These are phyloP conservation scores for Mus caroli DNA, from an alignment of 2,797 vertebrate species.

Conservation along the genomic window DNA sequence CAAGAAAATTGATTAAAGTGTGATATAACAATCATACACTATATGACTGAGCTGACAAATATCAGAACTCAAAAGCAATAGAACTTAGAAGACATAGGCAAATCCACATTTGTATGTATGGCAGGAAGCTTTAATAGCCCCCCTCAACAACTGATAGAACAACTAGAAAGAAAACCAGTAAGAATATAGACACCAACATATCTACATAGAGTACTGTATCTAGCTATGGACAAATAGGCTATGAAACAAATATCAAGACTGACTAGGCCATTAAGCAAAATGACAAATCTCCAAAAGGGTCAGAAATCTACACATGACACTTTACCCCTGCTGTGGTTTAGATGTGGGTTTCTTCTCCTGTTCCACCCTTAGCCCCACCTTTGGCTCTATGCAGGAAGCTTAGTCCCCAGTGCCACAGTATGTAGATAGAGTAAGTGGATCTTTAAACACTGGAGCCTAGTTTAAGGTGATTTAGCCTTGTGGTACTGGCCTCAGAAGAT, in stretches of 20 bases:
- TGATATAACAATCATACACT: neutral
- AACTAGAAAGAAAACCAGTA: neutral
- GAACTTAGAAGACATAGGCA: constrained; percentile 9
- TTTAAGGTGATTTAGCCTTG: neutral
- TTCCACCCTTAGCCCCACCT: neutral
- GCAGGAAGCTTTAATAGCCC: neutral
- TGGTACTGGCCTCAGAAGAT: neutral
- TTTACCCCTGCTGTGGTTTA: neutral
- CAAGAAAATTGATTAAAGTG: neutral
- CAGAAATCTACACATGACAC: neutral
- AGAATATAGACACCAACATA: neutral
- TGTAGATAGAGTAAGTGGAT: neutral
- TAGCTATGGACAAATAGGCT: neutral
- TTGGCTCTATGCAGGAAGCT: neutral
- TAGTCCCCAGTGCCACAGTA: neutral
- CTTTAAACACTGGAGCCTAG: neutral
- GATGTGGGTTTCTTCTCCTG: too few relatives aligned
- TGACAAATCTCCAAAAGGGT: neutral
- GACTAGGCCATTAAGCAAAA: neutral
- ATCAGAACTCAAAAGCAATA: neutral
- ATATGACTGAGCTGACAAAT: neutral
- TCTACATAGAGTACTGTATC: neutral
- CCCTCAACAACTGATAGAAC: neutral
- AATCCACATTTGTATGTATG: neutral
- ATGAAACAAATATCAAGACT: neutral